These are phyloP conservation scores for Dermatophagoides farinae DNA, from an alignment of 1,140 invertebrate species.

Conservation along the genomic window DNA sequence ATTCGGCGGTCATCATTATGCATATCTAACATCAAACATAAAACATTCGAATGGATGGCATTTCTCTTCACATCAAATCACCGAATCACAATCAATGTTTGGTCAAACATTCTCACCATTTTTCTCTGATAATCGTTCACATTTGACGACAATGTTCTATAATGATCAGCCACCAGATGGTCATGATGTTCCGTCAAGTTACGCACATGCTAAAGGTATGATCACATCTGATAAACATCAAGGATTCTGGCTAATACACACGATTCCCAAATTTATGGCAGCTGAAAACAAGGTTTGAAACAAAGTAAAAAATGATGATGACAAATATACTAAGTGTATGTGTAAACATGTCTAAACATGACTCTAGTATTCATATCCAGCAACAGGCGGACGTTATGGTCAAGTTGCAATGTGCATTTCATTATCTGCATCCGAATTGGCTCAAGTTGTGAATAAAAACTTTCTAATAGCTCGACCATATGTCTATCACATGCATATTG, in stretches of 20 bases:
- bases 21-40: conserved; percentile 4
- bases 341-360: background rate
- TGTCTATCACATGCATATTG: background rate
- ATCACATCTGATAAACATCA: conserved; percentile 38
- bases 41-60: background rate
- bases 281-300: background rate
- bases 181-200: background rate
- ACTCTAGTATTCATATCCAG: conserved; percentile 44
- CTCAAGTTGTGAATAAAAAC: conserved; percentile 38
- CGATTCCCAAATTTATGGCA: conserved; percentile 56
- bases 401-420: conserved; percentile 72
- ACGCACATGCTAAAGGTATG: conserved; percentile 30
- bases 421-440: conserved; percentile 35
- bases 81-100: conserved; percentile 14
- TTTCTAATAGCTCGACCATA: conserved; percentile 5
- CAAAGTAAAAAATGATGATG: background rate
- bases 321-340: background rate
- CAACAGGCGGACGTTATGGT: conserved; percentile 46
- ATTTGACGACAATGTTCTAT: background rate
- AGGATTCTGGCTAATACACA: conserved; percentile 69
- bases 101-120: conserved; percentile 13
- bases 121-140: background rate
- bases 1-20: conserved; percentile 13
- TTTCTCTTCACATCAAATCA: conserved; percentile 11
- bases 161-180: conserved; percentile 2